Base-by-base conservation (phyloP, 2,797 vertebrate species). In the Coreius guichenoti region DNA sequence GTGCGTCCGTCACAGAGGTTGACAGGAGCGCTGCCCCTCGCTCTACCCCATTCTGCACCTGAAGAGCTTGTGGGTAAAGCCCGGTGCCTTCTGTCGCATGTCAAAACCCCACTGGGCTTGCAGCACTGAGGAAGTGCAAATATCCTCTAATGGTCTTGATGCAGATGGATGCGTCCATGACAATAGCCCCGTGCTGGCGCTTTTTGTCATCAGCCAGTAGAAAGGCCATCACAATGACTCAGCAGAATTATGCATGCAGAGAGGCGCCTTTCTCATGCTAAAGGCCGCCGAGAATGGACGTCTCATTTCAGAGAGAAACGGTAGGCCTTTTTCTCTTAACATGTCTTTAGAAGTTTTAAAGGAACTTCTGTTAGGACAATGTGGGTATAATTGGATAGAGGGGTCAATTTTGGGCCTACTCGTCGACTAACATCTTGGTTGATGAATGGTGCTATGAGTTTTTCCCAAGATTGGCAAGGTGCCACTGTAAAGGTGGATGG, bases 81-180 rank as follows among this genome's bases (percentile, higher is more conserved):
- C 88, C 91, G 65, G 73, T 67, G 80, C 92, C 92, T 92, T 94
- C 93, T 94, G 94, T 92, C 58, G 94, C 94, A 94, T 95, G 95
- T 96, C 94, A 95, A 96, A 95, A 93, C 94, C 84, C 89, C 83
- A 83, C 85, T 69, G 90, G 92, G 92, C 91, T 91, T 91, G 92
- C 91, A 93, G 92, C 91, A 92, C 93, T 92, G 93, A 96, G 95
- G 95, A 96, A 96, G 95, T 95, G 95, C 94, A 96, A 96, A 96
- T 95, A 95, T 95, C 94, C 94, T 95, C 94, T 94, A 94, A 95
- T 95, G 93, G 95, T 92, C 93, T 94, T 93, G 94, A 95, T 95
- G 92, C 94, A 95, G 94, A 96, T 96, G 95, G 94, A 96, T 95
- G 95, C 85, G 91, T 90, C 91, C 93, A 94, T 95, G 93, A 96